Base-by-base conservation (phyloP, 2,797 vertebrate genomes). In the Alauda arvensis region DNA sequence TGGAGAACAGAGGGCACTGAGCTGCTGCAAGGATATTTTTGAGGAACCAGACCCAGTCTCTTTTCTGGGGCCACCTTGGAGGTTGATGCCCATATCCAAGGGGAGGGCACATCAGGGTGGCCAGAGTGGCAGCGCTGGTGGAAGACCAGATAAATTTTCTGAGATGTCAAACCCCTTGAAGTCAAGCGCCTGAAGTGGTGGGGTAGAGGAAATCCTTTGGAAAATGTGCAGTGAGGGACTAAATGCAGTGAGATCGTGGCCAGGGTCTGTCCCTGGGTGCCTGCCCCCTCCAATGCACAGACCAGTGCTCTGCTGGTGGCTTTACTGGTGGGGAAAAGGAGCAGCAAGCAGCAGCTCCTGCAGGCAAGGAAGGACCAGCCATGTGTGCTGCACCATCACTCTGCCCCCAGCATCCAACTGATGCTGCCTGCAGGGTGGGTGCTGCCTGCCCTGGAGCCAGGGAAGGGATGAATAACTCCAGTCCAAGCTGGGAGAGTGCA, bases 61-160 rank as follows among this genome's bases (percentile, higher is more conserved):
- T 72, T 57, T 77, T 52, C 45, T 77, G 53, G 43, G 40, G 23
- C 31, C 26, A 45, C 34, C 18, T 18, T 2, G 2, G 65, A 57
- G 57, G 42, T 16, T 85, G 69, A 16, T 11, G 5, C 19, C 20
- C 3, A 2, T 25, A 8, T 55, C 43, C 45, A 20, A 7, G 68
- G 2, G 3, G 21, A 34, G 25, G 37, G 37, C 49, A 43, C 0
- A 0, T 40, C 37, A 34, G 40, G 40, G 3, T 75, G 67, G 42
- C 34, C 45, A 12, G 57, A 26, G 37, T 0, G 0, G 49, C 34
- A 34, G 51, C 0, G 0, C 16, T 3, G 8, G 4, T 57, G 24
- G 51, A 33, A 40, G 46, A 75, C 5, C 21, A 33, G 28, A 33
- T 20, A 37, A 65, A 77, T 3, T 1, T 49, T 37, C 53, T 55